Percentiles rank a stretch among this genome's conserved stretches.
These are phyloP conservation scores for Thaumetopoea pityocampa DNA, from an alignment of 1,140 invertebrate genomes.

Conservation along the genomic window DNA sequence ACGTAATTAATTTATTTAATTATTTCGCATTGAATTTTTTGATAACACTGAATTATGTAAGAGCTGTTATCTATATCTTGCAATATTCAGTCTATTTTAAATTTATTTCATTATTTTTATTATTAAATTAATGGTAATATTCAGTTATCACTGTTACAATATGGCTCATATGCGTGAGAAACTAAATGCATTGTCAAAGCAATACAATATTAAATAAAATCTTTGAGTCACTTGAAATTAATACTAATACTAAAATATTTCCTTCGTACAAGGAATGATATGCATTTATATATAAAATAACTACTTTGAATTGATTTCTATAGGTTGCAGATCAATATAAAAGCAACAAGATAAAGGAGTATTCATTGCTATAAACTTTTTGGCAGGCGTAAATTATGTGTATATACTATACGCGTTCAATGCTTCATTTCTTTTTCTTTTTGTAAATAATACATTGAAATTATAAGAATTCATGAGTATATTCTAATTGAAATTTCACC, in stretches of 20 bases:
- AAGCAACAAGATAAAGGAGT: not conserved
- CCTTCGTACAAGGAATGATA: slow-evolving; percentile 35
- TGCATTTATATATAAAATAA: slow-evolving; percentile 28
- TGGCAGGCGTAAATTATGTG: slow-evolving; percentile 2
- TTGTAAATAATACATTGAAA: not conserved
- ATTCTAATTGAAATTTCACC: no score
- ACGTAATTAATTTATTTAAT: no score
- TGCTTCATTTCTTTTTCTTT: no score
- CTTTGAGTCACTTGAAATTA: slow-evolving; percentile 9
- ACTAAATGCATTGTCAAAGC: slow-evolving; percentile 26
- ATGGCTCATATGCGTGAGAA: slow-evolving; percentile 36
- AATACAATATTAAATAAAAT: slow-evolving; percentile 13
- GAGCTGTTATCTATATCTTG: no score
- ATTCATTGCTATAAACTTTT: slow-evolving; percentile 8
- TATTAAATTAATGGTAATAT: slow-evolving; percentile 9
- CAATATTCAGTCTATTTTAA: not conserved
- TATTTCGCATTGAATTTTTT: no score
- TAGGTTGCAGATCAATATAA: no score
- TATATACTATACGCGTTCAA: no score
- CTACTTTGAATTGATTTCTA: no score
- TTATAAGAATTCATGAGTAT: no score
- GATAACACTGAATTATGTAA: no score
- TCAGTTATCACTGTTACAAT: slow-evolving; percentile 42
- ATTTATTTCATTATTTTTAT: not conserved
- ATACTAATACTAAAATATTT: slow-evolving; percentile 20